Evolutionary conservation across 1,140 invertebrate genomes (phyloP).

Genomic region (Metopolophium dirhodum): DNA sequence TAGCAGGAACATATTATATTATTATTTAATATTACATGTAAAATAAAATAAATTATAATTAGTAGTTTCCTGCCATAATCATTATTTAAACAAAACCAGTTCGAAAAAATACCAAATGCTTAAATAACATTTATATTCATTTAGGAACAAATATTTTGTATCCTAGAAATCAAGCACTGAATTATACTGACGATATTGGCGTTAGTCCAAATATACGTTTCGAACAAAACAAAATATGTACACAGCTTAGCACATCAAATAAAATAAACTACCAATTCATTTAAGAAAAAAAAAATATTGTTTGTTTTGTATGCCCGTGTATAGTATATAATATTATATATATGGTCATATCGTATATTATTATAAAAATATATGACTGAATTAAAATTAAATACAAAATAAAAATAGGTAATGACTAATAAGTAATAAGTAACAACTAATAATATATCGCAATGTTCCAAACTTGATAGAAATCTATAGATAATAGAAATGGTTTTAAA

Average conservation of each 20-base stretch:
- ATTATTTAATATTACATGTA: neutral
- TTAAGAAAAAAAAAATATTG: neutral
- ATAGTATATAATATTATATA: neutral
- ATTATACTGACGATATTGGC: neutral
- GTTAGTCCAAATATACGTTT: slow-evolving; percentile 5
- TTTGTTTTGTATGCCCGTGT: neutral
- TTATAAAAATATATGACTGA: no score
- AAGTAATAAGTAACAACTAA: neutral
- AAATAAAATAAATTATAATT: neutral
- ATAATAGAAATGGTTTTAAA: neutral
- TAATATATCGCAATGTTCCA: neutral
- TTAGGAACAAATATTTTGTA: neutral
- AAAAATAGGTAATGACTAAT: neutral
- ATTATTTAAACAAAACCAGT: no score
- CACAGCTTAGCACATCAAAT: neutral
- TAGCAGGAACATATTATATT: no score
- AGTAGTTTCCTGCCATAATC: neutral
- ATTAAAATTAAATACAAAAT: neutral
- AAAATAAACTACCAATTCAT: neutral
- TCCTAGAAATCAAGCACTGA: neutral
- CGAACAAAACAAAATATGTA: slow-evolving; percentile 7
- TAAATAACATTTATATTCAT: neutral
- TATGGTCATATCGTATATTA: no score
- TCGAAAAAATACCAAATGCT: neutral
- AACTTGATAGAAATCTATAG: neutral